Conservation (phyloP, 2,113 vertebrate species). For the Ceratotherium simum region DNA sequence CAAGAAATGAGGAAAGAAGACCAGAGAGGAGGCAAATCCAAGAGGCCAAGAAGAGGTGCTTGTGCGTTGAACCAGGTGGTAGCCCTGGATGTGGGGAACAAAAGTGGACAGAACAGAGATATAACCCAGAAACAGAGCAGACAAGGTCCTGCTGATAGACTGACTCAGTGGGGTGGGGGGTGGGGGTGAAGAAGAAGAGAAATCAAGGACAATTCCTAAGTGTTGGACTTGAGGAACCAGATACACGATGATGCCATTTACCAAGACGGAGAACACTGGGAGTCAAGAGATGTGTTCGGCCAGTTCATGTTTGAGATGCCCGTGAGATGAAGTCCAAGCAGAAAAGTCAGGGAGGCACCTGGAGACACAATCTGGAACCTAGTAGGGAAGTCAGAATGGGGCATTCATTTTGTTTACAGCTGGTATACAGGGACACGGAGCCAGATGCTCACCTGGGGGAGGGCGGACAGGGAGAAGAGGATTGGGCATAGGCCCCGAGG, state of each 20-base stretch:
- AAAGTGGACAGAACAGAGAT: no score
- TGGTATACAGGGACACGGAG: not conserved
- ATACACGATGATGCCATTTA: not conserved
- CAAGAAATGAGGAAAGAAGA: not conserved
- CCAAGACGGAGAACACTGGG: not conserved
- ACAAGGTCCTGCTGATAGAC: not conserved
- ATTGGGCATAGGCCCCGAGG: not conserved
- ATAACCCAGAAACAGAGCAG: not conserved
- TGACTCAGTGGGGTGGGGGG: not conserved
- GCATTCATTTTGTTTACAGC: not conserved
- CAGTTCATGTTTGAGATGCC: not conserved
- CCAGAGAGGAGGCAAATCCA: not conserved
- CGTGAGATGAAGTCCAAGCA: accelerated
- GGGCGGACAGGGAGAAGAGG: not conserved
- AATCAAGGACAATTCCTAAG: not conserved
- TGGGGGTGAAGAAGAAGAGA: not conserved
- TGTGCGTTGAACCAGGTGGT: not conserved
- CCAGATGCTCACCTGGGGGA: not conserved
- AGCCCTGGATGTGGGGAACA: not conserved
- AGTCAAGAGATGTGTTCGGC: accelerated
- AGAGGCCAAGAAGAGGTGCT: not conserved
- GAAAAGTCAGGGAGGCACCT: not conserved
- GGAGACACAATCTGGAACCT: accelerated
- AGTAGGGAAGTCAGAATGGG: not conserved
- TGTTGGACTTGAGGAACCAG: not conserved